These are phyloP conservation scores for Amphiduros pacificus DNA, from an alignment of 2,888 invertebrate genomes.

Conservation along the genomic window DNA sequence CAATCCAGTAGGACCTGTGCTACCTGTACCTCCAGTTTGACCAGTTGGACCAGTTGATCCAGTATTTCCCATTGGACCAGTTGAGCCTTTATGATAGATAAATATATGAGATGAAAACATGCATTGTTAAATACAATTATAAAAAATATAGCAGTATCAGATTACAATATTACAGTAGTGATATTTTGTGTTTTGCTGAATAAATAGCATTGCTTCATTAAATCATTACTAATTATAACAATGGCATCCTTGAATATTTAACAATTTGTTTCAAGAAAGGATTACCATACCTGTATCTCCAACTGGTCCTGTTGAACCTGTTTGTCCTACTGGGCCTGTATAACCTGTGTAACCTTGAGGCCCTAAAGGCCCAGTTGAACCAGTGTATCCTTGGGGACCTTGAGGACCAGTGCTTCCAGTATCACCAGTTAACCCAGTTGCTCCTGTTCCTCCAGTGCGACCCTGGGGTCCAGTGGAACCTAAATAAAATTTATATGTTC, in stretches of 20 bases:
- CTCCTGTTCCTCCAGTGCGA: slow-evolving; percentile 64
- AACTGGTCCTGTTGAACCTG: slow-evolving; percentile 44
- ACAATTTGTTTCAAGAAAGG: too few relatives aligned
- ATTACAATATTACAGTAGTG: too few relatives aligned
- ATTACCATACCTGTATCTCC: slow-evolving; percentile 42
- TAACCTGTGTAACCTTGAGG: slow-evolving; percentile 10
- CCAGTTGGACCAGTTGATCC: slow-evolving; percentile 3
- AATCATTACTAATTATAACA: too few relatives aligned
- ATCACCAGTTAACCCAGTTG: slow-evolving; percentile 10
- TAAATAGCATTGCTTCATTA: too few relatives aligned
- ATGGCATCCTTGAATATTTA: too few relatives aligned
- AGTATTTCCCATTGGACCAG: neutral
- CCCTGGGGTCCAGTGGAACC: slow-evolving; percentile 21
- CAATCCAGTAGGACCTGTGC: neutral
- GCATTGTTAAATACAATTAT: too few relatives aligned
- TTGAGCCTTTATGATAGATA: neutral
- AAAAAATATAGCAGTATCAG: too few relatives aligned
- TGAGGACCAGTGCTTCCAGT: slow-evolving; percentile 15
- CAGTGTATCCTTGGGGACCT: slow-evolving; percentile 16
- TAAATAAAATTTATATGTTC: too few relatives aligned
- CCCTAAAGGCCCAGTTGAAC: slow-evolving; percentile 9
- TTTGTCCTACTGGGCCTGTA: slow-evolving; percentile 63
- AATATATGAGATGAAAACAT: too few relatives aligned
- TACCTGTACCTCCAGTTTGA: neutral
- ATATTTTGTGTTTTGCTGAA: too few relatives aligned